These are phyloP conservation scores for Hyles euphorbiae DNA, from an alignment of 1,140 invertebrate genomes.

Conservation along the genomic window DNA sequence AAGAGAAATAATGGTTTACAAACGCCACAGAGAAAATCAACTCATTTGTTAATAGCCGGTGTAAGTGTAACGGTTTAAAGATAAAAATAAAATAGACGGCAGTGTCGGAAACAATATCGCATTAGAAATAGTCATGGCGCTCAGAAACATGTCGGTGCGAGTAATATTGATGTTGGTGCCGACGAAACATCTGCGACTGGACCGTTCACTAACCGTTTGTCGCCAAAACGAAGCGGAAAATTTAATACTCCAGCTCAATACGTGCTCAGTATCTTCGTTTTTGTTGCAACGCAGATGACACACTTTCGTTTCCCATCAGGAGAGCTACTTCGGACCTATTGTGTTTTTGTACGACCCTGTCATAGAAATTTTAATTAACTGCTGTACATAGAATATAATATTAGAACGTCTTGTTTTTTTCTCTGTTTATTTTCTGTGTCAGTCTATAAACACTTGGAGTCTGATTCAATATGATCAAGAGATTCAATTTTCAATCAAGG, in stretches of 20 bases:
- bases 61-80: too few species aligned
- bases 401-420: conserved; percentile 14
- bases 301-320: conserved; percentile 48
- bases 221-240: conserved; percentile 64
- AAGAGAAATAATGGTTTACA: too few species aligned
- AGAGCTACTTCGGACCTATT: conserved; percentile 18
- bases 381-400: conserved; percentile 17
- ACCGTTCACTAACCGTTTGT: conserved; percentile 53
- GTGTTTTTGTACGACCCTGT: conserved; percentile 23
- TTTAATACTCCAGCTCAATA: conserved; percentile 62
- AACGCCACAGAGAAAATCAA: too few species aligned
- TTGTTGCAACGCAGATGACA: conserved; percentile 39
- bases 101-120: too few species aligned
- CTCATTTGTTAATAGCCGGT: neutral
- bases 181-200: conserved; percentile 15
- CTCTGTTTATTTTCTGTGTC: conserved; percentile 8
- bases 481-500: conserved; percentile 20
- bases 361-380: conserved; percentile 30
- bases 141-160: too few species aligned
- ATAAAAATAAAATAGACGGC: too few species aligned
- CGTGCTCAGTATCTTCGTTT: conserved; percentile 60
- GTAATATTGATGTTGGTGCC: conserved; percentile 9
- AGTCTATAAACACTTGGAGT: conserved; percentile 11
- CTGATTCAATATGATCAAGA: conserved; percentile 16
- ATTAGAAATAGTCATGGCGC: too few species aligned